Evolutionary conservation across 2,888 invertebrate species (phyloP).

Genomic region (Dasypolia templi): DNA sequence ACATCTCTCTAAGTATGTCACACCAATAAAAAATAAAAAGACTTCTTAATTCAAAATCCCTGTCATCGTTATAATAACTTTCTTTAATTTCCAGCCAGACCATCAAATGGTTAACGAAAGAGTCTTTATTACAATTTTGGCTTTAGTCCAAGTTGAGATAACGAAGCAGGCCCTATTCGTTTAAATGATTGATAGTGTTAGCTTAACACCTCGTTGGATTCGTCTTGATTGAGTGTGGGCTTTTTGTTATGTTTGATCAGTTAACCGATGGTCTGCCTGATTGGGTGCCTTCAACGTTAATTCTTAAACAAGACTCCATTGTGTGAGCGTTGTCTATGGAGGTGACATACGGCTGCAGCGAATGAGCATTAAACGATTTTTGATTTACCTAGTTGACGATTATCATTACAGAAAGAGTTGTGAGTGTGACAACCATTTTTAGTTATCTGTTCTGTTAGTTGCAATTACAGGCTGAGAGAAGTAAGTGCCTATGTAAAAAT

Average conservation of each 20-base stretch:
- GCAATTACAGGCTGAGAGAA: neutral
- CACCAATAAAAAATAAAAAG: constrained; percentile 58
- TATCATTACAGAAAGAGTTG: neutral
- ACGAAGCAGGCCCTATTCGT: constrained; percentile 78
- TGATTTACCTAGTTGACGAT: neutral
- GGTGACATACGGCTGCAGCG: constrained; percentile 49
- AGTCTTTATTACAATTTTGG: constrained; percentile 88
- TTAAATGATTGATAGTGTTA: constrained; percentile 86
- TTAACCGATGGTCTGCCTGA: constrained; percentile 86
- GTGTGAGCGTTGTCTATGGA: constrained; percentile 70
- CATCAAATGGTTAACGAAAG: constrained; percentile 86
- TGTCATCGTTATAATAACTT: constrained; percentile 68
- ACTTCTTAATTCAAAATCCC: constrained; percentile 65
- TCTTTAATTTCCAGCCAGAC: constrained; percentile 70
- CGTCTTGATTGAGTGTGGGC: constrained; percentile 88
- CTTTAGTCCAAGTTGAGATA: constrained; percentile 83
- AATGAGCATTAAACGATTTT: constrained; percentile 2
- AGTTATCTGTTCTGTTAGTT: neutral
- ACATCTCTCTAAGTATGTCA: constrained; percentile 54
- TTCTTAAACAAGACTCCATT: constrained; percentile 86
- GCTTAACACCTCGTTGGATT: constrained; percentile 87
- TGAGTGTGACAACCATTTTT: neutral
- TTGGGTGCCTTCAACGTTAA: constrained; percentile 86
- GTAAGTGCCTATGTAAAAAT: neutral
- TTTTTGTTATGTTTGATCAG: constrained; percentile 89